Base-by-base conservation (phyloP, 92 coral and sea anemone species). In the Montipora capitata region DNA sequence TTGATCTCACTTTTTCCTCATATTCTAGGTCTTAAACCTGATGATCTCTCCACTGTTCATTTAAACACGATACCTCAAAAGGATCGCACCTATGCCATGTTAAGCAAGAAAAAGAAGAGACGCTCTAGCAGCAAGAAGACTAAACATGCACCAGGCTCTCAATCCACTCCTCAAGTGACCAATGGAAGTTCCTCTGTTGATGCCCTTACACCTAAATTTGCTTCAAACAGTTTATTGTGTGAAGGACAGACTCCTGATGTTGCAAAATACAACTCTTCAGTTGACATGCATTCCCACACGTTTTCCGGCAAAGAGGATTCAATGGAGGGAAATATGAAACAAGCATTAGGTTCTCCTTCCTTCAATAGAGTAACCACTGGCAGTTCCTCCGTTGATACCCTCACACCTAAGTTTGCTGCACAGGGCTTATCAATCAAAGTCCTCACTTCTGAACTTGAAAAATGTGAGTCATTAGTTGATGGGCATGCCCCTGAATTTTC, bases 91-190 rank as follows among this genome's bases (percentile, higher is more conserved):
- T 98, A 94, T 58, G 90, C 91, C 14, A 89, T 90, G 15, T 79
- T 96, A 2, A 95, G 93, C 69, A 96, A 93, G 89, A 98, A 94
- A 66, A 94, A 96, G 72, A 94, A 96, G 68, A 92, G 95, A 72
- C 96, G 96, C 0, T 72, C 93, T 42, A 61, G 58, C 42, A 85
- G 62, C 51, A 54, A 54, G 63, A 81, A 17, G 38, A 58, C 79
- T 5, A 93, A 65, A 72, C 78, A 68, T 14, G 12, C 40, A 1
- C 5, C 92, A 17, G 40, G 85, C 76, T 65, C 77, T 43, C 59
- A 49, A 41, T 58, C 78, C n/a, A 61, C 74, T 4, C 58, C 70
- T 7, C 80, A 73, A 57, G 35, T 20, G 12, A 41, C 83, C 68
- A 84, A 74, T 76, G 86, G 85, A 14, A 68, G 68, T 68, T 85